These are phyloP conservation scores for Alligator sinensis DNA, from an alignment of 2,113 vertebrate genomes.

Conservation along the genomic window DNA sequence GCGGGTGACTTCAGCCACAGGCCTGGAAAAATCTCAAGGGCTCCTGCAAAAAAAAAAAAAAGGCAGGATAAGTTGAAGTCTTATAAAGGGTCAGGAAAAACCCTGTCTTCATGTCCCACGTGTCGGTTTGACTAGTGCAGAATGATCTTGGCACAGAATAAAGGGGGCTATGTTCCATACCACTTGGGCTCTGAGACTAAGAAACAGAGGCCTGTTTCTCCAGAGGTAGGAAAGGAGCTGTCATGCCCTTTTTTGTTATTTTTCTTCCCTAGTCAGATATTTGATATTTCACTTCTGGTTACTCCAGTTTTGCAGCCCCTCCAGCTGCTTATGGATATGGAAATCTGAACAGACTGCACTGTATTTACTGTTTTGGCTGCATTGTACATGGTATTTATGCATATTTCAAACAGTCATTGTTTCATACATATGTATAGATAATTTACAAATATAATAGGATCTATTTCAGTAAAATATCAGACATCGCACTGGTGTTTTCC, in stretches of 20 bases:
- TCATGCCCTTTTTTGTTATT: not conserved
- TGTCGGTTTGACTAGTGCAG: not conserved
- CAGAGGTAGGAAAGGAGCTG: not conserved
- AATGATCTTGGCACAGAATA: not conserved
- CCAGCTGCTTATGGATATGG: not conserved
- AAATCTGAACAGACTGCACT: not conserved
- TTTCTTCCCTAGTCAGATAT: not conserved
- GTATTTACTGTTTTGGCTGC: not conserved
- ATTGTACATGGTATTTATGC: accelerated
- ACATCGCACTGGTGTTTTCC: not conserved
- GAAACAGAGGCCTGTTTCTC: not conserved
- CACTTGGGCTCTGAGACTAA: not conserved
- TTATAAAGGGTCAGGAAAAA: not conserved
- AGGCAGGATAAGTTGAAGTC: not conserved
- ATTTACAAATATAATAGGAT: not conserved
- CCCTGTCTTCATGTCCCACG: not conserved
- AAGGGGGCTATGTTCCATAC: not conserved
- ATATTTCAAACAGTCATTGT: not conserved
- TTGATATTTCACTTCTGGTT: not conserved
- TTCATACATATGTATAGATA: accelerated
- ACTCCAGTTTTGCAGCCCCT: not conserved
- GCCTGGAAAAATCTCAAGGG: too few relatives aligned
- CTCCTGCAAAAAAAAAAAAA: too few relatives aligned
- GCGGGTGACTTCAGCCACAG: too few relatives aligned
- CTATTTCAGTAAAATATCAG: not conserved